Conservation (phyloP, 2,797 vertebrate genomes). For the Poecile montanus region DNA sequence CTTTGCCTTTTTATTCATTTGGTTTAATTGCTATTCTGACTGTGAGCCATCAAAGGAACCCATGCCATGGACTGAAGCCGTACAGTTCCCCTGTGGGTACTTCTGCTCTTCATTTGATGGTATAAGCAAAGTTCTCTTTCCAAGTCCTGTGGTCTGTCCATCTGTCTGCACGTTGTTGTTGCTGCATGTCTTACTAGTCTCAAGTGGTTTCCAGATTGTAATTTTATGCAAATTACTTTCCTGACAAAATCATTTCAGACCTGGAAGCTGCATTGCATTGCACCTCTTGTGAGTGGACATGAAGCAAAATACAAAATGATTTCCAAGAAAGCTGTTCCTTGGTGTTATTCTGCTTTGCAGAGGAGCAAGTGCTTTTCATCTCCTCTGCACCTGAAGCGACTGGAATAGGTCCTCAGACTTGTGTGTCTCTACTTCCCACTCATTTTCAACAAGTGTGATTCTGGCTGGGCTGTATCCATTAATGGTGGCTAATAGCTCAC, state of each 20-base stretch:
- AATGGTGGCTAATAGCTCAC: not conserved
- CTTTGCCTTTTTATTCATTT: not conserved
- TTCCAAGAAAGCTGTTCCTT: not conserved
- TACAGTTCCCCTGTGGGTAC: not conserved
- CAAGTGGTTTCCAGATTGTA: not conserved
- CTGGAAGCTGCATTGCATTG: not conserved
- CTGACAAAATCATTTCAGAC: not conserved
- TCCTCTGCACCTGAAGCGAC: not conserved
- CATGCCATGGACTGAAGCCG: not conserved
- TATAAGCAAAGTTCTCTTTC: not conserved
- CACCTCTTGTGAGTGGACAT: not conserved
- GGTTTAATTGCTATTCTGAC: conserved; percentile 33
- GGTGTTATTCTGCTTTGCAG: not conserved
- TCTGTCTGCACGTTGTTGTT: not conserved
- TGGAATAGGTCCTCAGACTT: not conserved
- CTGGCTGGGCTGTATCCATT: not conserved
- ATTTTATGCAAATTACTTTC: conserved; percentile 14
- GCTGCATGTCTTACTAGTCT: not conserved
- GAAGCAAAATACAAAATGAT: not conserved
- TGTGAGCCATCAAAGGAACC: not conserved
- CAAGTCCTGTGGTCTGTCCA: not conserved
- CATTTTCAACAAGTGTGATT: not conserved
- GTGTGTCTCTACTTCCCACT: not conserved
- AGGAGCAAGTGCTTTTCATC: not conserved
- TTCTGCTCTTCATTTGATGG: not conserved